Conservation (phyloP, 2,888 invertebrate genomes). For the Euzophera pinguis region DNA sequence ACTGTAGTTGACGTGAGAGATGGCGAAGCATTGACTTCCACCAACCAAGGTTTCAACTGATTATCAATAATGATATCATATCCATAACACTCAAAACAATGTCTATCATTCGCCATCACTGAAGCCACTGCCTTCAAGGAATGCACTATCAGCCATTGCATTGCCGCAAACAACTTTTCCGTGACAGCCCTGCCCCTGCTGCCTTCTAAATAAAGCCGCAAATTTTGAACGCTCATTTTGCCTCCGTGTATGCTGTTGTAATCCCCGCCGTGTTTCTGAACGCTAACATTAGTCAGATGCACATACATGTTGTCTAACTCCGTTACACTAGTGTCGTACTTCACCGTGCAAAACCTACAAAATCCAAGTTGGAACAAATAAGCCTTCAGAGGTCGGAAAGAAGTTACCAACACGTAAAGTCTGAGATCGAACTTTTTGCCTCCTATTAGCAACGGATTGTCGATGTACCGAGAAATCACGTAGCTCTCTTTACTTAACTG, state of each 20-base stretch:
- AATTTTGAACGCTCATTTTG: slow-evolving; percentile 95
- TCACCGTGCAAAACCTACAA: slow-evolving; percentile 97
- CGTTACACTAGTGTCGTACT: slow-evolving; percentile 93
- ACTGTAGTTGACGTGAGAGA: slow-evolving; percentile 96
- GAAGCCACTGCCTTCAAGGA: slow-evolving; percentile 95
- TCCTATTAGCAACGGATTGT: slow-evolving; percentile 95
- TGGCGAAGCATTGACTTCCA: slow-evolving; percentile 97
- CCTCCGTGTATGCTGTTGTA: slow-evolving; percentile 97
- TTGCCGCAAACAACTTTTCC: slow-evolving; percentile 92
- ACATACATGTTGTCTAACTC: slow-evolving; percentile 96
- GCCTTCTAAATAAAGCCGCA: slow-evolving; percentile 93
- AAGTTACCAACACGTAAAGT: slow-evolving; percentile 94
- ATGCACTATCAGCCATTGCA: slow-evolving; percentile 94
- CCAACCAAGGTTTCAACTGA: slow-evolving; percentile 95
- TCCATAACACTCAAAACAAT: slow-evolving; percentile 96
- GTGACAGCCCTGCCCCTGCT: slow-evolving; percentile 93
- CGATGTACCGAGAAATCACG: slow-evolving; percentile 98
- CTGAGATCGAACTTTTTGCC: slow-evolving; percentile 97
- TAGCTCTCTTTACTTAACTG: slow-evolving; percentile 92
- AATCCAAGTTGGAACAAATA: slow-evolving; percentile 96
- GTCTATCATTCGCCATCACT: slow-evolving; percentile 95
- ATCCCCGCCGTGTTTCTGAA: slow-evolving; percentile 98
- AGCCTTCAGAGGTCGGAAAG: slow-evolving; percentile 95
- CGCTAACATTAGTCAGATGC: slow-evolving; percentile 97
- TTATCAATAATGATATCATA: slow-evolving; percentile 98